These are phyloP conservation scores for Tonatia bakeri DNA, from an alignment of 2,113 vertebrate genomes.

Conservation along the genomic window DNA sequence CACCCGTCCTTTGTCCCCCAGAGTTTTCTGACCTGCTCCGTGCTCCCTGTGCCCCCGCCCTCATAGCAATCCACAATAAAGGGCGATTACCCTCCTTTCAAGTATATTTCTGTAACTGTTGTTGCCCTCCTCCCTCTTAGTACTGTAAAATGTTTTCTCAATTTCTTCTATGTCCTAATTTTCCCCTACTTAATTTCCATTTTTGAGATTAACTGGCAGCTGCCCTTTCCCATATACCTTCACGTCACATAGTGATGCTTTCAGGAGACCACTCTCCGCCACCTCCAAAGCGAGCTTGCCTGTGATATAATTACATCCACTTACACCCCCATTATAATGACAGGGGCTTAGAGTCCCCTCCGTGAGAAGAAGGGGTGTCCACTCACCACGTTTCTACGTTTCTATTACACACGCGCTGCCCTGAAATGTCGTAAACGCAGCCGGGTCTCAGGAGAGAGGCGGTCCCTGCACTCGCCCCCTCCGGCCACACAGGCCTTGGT, in stretches of 20 bases:
- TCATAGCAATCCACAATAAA: not conserved
- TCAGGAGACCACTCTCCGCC: conserved; percentile 6
- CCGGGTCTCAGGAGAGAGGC: not conserved
- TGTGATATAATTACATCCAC: not conserved
- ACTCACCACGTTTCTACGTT: not conserved
- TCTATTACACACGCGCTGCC: not conserved
- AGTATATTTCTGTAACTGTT: not conserved
- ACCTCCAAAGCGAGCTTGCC: not conserved
- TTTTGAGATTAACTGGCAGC: not conserved
- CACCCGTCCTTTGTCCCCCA: rapidly evolving
- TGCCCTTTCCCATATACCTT: not conserved
- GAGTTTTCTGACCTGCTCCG: rapidly evolving
- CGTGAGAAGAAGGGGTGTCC: conserved; percentile 30
- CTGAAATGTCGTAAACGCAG: not conserved
- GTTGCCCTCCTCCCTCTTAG: not conserved
- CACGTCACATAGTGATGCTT: not conserved
- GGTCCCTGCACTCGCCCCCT: rapidly evolving
- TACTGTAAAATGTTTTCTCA: not conserved
- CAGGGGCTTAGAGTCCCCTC: conserved; percentile 37
- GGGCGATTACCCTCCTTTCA: not conserved
- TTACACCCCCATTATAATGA: conserved; percentile 49
- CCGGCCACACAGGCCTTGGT: not conserved
- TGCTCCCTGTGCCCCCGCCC: too few species aligned
- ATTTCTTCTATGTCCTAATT: not conserved
- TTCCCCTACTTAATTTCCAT: not conserved